These are phyloP conservation scores for Troglohyphantes excavatus DNA, from an alignment of 2,888 invertebrate genomes.

Conservation along the genomic window DNA sequence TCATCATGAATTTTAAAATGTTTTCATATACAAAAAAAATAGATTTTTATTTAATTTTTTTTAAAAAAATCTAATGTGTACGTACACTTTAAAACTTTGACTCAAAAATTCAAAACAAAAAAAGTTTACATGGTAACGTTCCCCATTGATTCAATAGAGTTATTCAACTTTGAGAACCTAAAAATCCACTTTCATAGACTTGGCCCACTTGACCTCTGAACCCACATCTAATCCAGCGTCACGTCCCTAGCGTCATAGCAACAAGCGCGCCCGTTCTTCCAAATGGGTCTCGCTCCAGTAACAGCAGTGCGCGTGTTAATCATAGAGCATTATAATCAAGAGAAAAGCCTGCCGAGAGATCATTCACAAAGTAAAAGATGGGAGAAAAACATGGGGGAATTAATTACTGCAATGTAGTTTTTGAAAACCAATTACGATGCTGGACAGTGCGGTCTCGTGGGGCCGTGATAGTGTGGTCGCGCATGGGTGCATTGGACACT, in stretches of 20 bases:
- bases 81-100: too few species aligned
- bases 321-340: conserved; percentile 72
- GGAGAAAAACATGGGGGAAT: conserved; percentile 67
- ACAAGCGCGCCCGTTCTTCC: conserved; percentile 49
- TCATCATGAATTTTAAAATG: too few species aligned
- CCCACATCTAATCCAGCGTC: conserved; percentile 43
- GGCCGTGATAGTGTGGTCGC: conserved; percentile 40
- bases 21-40: too few species aligned
- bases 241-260: conserved; percentile 65
- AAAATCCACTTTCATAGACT: too few species aligned
- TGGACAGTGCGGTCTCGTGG: conserved; percentile 50
- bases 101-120: too few species aligned
- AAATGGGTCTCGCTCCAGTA: conserved; percentile 68
- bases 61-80: too few species aligned
- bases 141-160: too few species aligned
- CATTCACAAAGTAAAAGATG: conserved; percentile 53
- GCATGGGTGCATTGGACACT: conserved; percentile 12
- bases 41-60: too few species aligned
- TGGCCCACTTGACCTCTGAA: too few species aligned
- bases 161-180: too few species aligned
- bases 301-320: conserved; percentile 67
- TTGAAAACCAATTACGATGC: conserved; percentile 77
- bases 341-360: conserved; percentile 66
- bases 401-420: conserved; percentile 77
- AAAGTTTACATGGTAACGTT: too few species aligned